Percentiles rank a stretch among this genome's conserved stretches.
phyloP scores from a whole-genome alignment of 2,797 vertebrate genomes.

The Parotocinclus haroldoi region DNA sequence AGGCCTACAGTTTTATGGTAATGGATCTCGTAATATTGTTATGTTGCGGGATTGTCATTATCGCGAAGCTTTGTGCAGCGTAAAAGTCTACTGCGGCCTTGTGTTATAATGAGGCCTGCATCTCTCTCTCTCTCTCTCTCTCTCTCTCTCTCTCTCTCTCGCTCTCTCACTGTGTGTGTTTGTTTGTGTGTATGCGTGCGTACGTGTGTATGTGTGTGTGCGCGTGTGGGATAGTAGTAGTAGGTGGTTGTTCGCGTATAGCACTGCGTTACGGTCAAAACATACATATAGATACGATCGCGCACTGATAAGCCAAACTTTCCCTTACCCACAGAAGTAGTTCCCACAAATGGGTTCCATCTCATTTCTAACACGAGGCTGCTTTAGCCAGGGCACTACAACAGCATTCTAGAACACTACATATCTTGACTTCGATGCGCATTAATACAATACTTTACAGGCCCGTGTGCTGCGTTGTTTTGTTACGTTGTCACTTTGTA shows the following conservation, averaged over 20 bases:
- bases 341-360: too few species aligned
- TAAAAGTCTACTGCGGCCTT: conserved; percentile 61
- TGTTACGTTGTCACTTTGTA: too few species aligned
- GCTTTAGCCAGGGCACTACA: too few species aligned
- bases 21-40: neutral
- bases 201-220: neutral
- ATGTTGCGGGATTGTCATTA: conserved; percentile 15
- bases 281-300: conserved; percentile 55
- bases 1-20: conserved; percentile 1
- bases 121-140: conserved; percentile 47
- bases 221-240: neutral
- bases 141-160: conserved; percentile 49
- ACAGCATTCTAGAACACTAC: too few species aligned
- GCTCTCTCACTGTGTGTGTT: conserved; percentile 47
- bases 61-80: conserved; percentile 38
- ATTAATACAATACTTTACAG: too few species aligned
- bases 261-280: conserved; percentile 62
- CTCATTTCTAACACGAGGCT: too few species aligned
- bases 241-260: conserved; percentile 5
- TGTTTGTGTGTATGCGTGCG: neutral
- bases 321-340: neutral
- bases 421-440: too few species aligned
- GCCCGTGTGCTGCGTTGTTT: too few species aligned
- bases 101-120: conserved; percentile 64
- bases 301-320: conserved; percentile 56